Evolutionary conservation across 2,113 vertebrate species (phyloP), one percentile per base, ranked within the genome.

Genomic region (Prinia subflava): DNA sequence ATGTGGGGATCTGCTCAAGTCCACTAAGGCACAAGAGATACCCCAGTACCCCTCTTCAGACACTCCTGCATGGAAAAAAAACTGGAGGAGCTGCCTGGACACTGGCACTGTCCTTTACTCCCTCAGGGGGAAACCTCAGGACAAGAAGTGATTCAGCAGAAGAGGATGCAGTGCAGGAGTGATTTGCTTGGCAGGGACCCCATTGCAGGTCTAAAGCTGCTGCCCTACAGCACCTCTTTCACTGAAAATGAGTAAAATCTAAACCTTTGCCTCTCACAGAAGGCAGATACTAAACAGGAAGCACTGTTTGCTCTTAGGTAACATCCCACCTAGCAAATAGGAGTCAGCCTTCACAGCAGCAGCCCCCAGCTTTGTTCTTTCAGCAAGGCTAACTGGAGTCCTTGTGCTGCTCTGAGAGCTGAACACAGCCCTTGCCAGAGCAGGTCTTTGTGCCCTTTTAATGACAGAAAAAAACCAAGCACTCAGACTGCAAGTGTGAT

Each of bases 91-190:
- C 21, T 87, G 63, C 89, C 49, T 52, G 47, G 47, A 39, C 47
- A 21, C 16, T 65, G 76, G 33, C 56, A 81, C 7, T 75, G 52
- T 44, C 68, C 52, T 71, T 21, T 13, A 8, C 10, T 63, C 35
- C 37, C 41, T n/a, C 22, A 7, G 49, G 63, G 35, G 25, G n/a
- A 87, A 85, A 22, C 23, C 35, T 59, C 11, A 25, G 70, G 78
- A 76, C 35, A n/a, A 80, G 50, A 70, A 83, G 68, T 93, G 94
- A 93, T 67, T 96, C 96, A 96, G 85, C 90, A 94, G 78, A 64
- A 68, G 82, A 42, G 0, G 6, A 64, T 73, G 85, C 59, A 64
- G 75, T 2, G 7, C 47, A 63, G 68, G 67, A 83, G 12, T 31
- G 13, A 81, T 63, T 60, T 87, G 33, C 60, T 77, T 92, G 80